Conservation (phyloP, 2,888 invertebrate genomes). For the Antheraea yamamai region DNA sequence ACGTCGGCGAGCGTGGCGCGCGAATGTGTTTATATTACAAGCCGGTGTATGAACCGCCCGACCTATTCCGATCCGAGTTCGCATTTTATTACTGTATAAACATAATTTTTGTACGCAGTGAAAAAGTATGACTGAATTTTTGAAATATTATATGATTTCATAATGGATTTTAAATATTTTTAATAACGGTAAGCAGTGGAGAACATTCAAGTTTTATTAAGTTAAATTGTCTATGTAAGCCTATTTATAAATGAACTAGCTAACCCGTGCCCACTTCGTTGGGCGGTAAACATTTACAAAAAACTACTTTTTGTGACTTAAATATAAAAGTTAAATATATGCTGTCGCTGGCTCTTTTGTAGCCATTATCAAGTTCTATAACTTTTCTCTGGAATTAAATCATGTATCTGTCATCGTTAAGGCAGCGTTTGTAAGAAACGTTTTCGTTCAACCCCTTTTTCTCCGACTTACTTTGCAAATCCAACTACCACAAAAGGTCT, state of each 20-base stretch:
- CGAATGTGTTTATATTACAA: constrained; percentile 16
- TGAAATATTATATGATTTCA: background rate
- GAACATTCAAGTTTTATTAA: background rate
- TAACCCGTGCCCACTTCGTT: no score
- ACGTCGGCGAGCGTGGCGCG: constrained; percentile 24
- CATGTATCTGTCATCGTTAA: no score
- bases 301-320: no score
- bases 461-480: no score
- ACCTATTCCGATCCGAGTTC: constrained; percentile 13
- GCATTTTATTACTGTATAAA: background rate
- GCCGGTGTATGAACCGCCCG: background rate
- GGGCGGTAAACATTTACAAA: no score
- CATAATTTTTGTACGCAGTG: constrained; percentile 37
- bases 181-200: constrained; percentile 1
- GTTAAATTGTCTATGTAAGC: background rate
- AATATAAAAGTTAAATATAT: no score
- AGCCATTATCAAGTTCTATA: no score
- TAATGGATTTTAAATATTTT: background rate
- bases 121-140: background rate
- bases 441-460: no score
- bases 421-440: no score
- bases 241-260: background rate
- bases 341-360: no score
- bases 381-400: no score
- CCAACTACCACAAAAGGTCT: no score